Conservation (phyloP, 2,113 vertebrate genomes). For the Cygnus buccinator region DNA sequence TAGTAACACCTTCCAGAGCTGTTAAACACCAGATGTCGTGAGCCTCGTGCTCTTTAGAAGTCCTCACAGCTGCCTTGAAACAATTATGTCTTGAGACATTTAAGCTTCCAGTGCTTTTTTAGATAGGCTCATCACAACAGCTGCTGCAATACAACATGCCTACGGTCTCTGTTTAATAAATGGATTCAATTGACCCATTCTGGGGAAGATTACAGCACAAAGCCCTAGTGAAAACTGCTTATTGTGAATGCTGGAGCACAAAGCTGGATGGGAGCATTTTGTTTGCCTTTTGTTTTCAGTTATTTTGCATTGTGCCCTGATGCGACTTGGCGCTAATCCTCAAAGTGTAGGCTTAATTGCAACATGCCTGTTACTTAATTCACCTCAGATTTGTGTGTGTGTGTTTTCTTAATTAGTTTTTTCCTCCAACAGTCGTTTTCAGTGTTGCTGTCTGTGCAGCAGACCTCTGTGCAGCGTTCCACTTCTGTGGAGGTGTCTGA, state of each 20-base stretch:
- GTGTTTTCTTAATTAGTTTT: not conserved
- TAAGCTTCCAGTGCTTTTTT: not conserved
- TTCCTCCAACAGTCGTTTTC: not conserved
- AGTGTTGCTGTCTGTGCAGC: not conserved
- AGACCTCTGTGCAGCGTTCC: not conserved
- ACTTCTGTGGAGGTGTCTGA: not conserved
- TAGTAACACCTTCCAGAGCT: not conserved
- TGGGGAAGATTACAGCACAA: not conserved
- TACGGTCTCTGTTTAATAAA: not conserved
- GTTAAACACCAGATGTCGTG: not conserved
- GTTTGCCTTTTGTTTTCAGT: not conserved
- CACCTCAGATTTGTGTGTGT: not conserved
- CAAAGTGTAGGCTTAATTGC: not conserved
- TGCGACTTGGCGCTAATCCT: not conserved
- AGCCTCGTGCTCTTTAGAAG: not conserved
- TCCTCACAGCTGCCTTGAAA: not conserved
- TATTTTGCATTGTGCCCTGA: not conserved
- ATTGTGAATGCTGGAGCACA: not conserved
- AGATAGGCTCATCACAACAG: not conserved
- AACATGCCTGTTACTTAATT: not conserved
- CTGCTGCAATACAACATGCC: not conserved
- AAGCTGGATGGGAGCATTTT: not conserved
- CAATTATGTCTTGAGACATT: not conserved
- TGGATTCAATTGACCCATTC: not conserved
- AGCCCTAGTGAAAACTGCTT: not conserved